These are phyloP conservation scores for Aromia moschata DNA, from an alignment of 2,888 invertebrate species.

Conservation along the genomic window DNA sequence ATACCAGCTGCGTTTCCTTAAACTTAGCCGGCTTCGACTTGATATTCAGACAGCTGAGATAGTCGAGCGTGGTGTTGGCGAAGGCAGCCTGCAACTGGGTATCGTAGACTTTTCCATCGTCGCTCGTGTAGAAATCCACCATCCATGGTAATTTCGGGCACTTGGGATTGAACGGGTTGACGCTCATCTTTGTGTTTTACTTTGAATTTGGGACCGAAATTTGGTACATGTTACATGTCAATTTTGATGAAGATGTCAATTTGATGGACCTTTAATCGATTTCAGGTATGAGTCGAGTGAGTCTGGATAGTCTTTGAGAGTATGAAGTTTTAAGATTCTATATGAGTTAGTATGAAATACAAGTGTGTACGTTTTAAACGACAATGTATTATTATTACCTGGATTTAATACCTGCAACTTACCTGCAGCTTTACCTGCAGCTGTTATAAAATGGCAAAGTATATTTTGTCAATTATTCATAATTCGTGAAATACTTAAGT, in stretches of 20 bases:
- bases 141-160: slow-evolving; percentile 61
- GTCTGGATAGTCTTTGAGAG: too few relatives aligned
- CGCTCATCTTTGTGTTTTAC: slow-evolving; percentile 22
- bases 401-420: too few relatives aligned
- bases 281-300: too few relatives aligned
- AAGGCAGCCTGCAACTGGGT: slow-evolving; percentile 65
- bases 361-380: too few relatives aligned
- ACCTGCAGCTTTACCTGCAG: too few relatives aligned
- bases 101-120: slow-evolving; percentile 61
- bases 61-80: slow-evolving; percentile 64
- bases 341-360: too few relatives aligned
- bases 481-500: too few relatives aligned
- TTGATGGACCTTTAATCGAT: too few relatives aligned
- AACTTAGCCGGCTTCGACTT: slow-evolving; percentile 64
- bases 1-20: slow-evolving; percentile 67
- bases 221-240: slow-evolving; percentile 4
- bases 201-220: slow-evolving; percentile 34
- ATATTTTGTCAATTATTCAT: too few relatives aligned
- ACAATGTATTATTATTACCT: too few relatives aligned
- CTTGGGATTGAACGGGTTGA: slow-evolving; percentile 29
- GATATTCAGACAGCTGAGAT: slow-evolving; percentile 62
- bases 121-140: slow-evolving; percentile 58
- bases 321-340: too few relatives aligned
- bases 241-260: background rate
- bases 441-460: too few relatives aligned